These are phyloP conservation scores for Drosophila parvula DNA, from an alignment of 1,140 invertebrate species.

Conservation along the genomic window DNA sequence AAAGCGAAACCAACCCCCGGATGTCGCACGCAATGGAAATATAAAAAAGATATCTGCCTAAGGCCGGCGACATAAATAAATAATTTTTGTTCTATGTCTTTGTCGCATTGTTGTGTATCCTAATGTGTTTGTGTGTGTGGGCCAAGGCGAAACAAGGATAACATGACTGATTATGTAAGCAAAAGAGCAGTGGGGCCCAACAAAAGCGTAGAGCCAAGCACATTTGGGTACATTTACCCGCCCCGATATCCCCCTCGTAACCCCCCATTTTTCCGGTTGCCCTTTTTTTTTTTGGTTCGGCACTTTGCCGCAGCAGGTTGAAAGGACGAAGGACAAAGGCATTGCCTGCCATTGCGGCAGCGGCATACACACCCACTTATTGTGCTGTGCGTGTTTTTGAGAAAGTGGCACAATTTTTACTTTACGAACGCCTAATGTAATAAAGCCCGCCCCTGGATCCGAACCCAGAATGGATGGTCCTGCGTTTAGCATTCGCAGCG, in stretches of 20 bases:
- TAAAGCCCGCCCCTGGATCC: slow-evolving; percentile 67
- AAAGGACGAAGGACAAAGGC: slow-evolving; percentile 47
- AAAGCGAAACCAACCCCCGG: slow-evolving; percentile 8
- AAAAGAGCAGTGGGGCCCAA: slow-evolving; percentile 40
- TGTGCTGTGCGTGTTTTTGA: slow-evolving; percentile 81
- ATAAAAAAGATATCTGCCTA: slow-evolving; percentile 52
- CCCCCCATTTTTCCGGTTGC: slow-evolving; percentile 56
- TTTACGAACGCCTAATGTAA: slow-evolving; percentile 82
- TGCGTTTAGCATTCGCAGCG: slow-evolving; percentile 78
- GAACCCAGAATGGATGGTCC: slow-evolving; percentile 66
- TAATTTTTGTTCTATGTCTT: slow-evolving; percentile 49
- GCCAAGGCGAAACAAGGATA: slow-evolving; percentile 72
- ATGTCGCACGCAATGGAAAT: slow-evolving; percentile 58
- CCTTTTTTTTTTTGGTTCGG: slow-evolving; percentile 72
- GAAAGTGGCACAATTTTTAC: slow-evolving; percentile 83
- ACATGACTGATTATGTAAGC: slow-evolving; percentile 83
- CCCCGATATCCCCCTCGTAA: slow-evolving; percentile 1
- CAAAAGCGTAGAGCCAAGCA: slow-evolving; percentile 57
- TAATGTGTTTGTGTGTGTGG: slow-evolving; percentile 28
- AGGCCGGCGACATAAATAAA: slow-evolving; percentile 71
- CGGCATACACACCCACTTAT: slow-evolving; percentile 54
- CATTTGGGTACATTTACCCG: slow-evolving; percentile 39
- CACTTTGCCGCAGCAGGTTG: slow-evolving; percentile 78
- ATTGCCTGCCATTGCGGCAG: slow-evolving; percentile 1
- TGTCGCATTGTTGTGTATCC: slow-evolving; percentile 28